Percentiles rank a stretch among this genome's conserved stretches.
phyloP scores from a whole-genome alignment of 2,888 invertebrate genomes.

The Cephus rjabovi region DNA sequence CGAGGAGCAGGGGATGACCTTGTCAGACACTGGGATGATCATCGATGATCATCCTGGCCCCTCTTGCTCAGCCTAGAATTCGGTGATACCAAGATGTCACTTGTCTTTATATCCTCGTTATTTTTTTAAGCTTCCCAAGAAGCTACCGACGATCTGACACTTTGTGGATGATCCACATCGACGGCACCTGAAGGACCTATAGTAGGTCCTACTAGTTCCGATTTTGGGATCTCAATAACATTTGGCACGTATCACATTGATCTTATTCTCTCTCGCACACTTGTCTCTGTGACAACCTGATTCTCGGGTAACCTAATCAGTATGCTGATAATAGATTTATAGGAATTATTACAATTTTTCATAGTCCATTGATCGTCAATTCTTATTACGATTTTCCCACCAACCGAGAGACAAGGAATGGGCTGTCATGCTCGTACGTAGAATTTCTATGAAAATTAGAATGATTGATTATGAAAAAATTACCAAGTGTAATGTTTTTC shows the following conservation, averaged over 20 bases:
- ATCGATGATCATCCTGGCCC: background rate
- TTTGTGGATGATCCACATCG: background rate
- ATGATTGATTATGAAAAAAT: background rate
- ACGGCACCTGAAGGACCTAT: background rate
- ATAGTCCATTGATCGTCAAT: background rate
- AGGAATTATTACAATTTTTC: background rate
- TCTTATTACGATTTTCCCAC: background rate
- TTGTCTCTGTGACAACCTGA: background rate
- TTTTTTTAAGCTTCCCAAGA: background rate
- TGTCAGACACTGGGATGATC: background rate
- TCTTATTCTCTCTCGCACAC: background rate
- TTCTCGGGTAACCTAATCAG: background rate
- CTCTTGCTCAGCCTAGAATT: background rate
- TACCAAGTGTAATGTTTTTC: background rate
- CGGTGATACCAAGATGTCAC: background rate
- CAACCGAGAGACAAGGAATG: background rate
- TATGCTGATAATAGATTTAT: background rate
- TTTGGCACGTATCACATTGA: background rate
- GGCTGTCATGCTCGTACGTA: background rate
- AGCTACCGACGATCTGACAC: background rate
- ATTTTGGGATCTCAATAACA: background rate
- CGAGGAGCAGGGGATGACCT: background rate
- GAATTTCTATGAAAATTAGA: background rate
- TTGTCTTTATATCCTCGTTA: background rate
- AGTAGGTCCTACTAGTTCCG: background rate